These are phyloP conservation scores for Poecile atricapillus DNA, from an alignment of 2,113 vertebrate species.

Conservation along the genomic window DNA sequence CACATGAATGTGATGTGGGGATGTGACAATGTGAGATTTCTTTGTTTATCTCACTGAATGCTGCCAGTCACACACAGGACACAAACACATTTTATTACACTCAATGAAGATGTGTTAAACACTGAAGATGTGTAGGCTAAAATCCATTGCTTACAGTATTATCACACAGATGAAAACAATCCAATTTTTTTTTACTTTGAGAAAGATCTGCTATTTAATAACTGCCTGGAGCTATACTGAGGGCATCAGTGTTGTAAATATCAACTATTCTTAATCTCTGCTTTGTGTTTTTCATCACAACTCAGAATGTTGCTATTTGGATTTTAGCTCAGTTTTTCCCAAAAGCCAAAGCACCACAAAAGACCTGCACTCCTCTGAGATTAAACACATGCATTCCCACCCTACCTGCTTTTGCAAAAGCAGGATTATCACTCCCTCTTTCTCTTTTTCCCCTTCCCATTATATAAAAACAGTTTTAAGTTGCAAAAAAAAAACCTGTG, in stretches of 20 bases:
- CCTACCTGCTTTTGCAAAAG: accelerated
- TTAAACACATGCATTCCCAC: neutral
- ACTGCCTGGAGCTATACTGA: neutral
- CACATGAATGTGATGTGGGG: neutral
- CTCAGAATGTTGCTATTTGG: neutral
- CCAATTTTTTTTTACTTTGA: neutral
- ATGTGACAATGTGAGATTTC: neutral
- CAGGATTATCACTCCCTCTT: neutral
- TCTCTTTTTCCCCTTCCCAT: neutral
- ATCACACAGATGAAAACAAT: neutral
- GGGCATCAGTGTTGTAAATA: neutral
- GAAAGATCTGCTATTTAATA: neutral
- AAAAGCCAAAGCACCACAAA: neutral
- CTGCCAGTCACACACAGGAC: neutral
- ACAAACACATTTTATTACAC: neutral
- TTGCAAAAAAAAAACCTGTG: neutral
- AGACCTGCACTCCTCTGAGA: neutral
- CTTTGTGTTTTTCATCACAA: neutral
- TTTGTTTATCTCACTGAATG: neutral
- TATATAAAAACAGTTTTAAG: neutral
- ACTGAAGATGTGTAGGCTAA: neutral
- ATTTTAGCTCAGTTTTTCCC: neutral
- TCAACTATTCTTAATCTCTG: neutral
- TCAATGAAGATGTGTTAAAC: neutral
- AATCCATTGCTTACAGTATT: neutral